phyloP scores from a whole-genome alignment of 2,888 invertebrate species.

The Portevinia maculata region DNA sequence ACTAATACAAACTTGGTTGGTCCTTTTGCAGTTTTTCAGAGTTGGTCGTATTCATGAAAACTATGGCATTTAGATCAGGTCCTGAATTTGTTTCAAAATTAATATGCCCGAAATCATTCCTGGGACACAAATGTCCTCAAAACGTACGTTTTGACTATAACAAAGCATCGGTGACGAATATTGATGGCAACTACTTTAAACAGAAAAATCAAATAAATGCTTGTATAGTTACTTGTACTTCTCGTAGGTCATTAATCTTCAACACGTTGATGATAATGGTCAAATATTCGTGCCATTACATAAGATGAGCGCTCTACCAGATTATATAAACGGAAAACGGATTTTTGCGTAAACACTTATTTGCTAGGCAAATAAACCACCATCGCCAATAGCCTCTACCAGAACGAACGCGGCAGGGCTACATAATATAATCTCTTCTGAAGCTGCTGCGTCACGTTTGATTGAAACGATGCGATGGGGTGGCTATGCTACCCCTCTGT shows the following conservation, averaged over 20 bases:
- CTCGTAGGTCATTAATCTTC: constrained; percentile 57
- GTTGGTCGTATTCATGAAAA: constrained; percentile 3
- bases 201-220: constrained; percentile 16
- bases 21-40: neutral
- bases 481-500: constrained; percentile 12
- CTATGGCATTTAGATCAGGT: constrained; percentile 5
- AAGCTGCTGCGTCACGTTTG: constrained; percentile 65
- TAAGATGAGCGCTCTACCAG: constrained; percentile 30
- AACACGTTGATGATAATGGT: constrained; percentile 34
- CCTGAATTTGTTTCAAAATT: constrained; percentile 4
- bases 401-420: constrained; percentile 10
- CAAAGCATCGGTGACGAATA: constrained; percentile 12
- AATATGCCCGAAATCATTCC: neutral
- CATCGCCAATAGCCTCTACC: constrained; percentile 30
- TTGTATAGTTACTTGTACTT: neutral
- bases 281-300: constrained; percentile 58
- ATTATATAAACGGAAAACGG: constrained; percentile 47
- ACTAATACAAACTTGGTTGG: constrained; percentile 8
- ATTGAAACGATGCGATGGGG: constrained; percentile 41
- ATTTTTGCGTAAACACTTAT: constrained; percentile 47
- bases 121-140: neutral
- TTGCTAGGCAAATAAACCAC: constrained; percentile 54
- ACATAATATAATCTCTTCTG: constrained; percentile 48
- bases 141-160: neutral
- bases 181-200: constrained; percentile 31